Evolutionary conservation across 2,888 invertebrate species (phyloP).

Genomic region (Pammene aurita): DNA sequence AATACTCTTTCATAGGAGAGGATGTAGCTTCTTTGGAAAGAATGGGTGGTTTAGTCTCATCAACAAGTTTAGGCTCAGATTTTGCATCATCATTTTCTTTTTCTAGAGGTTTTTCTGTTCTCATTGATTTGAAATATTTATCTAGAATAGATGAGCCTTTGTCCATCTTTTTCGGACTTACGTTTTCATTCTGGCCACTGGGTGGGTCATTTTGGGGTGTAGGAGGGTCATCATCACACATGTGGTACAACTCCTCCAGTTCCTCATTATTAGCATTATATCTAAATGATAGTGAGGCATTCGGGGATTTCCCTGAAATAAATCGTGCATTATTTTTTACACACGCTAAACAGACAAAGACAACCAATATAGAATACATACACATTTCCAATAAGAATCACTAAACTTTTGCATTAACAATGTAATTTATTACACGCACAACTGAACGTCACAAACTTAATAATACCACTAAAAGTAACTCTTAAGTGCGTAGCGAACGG

Average conservation of each 20-base stretch:
- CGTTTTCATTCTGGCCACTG: conserved; percentile 63
- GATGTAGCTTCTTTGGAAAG: conserved; percentile 69
- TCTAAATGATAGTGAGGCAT: conserved; percentile 84
- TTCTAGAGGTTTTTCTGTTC: conserved; percentile 56
- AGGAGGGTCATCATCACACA: conserved; percentile 83
- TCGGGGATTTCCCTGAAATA: conserved; percentile 74
- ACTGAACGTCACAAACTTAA: conserved; percentile 21
- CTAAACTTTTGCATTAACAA: conserved; percentile 5
- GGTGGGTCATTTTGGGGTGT: conserved; percentile 77
- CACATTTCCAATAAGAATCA: conserved; percentile 38
- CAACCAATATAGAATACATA: conserved; percentile 34
- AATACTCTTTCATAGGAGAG: conserved; percentile 83
- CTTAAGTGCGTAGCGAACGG: conserved; percentile 45
- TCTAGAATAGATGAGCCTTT: conserved; percentile 76
- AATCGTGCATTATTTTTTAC: conserved; percentile 31
- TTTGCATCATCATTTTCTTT: conserved; percentile 73
- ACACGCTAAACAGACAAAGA: conserved; percentile 26
- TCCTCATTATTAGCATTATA: conserved; percentile 91
- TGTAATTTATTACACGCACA: conserved; percentile 12
- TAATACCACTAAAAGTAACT: conserved; percentile 40
- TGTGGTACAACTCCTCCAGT: conserved; percentile 86
- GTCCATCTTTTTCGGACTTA: conserved; percentile 75
- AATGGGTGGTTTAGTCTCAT: conserved; percentile 55
- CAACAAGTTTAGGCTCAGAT: conserved; percentile 57
- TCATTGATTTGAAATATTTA: conserved; percentile 78